Evolutionary conservation across 1,140 invertebrate genomes (phyloP), one percentile per base, ranked within the genome.

Genomic region (Odontomachus brunneus): DNA sequence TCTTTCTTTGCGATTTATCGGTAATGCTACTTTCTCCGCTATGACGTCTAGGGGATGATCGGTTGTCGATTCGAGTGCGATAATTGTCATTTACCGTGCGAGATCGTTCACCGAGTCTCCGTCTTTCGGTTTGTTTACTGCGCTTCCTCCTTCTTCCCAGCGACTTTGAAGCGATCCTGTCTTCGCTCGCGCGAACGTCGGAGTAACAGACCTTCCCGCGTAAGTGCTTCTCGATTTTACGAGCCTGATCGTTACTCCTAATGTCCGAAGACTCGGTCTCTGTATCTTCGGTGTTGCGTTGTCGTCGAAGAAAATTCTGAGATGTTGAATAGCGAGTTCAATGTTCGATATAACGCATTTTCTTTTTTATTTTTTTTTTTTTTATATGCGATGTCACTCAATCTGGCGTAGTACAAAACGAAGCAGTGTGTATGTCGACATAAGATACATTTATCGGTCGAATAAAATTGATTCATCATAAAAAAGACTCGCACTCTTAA

Each of bases 111-210:
- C 14, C 24, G 7, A 57, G 11, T 12, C 15, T 80, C 33, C 51
- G 75, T 29, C 51, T 69, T 19, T 80, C 75, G 7, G 17, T 67
- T 14, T 22, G 75, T 80, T 80, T 82, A 63, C 44, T 82, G 15
- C 44, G 78, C 44, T 82, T 82, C 22, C 38, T 74, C 9, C 55
- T 59, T 22, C 22, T 24, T 5, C 17, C 29, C 1, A 74, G 26
- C 38, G 69, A 82, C 19, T 53, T 44, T 14, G 48, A 26, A 2
- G 75, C 4, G 24, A 33, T 22, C 48, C 14, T 80, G 19, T 80
- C 51, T 9, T 80, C 51, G 9, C 17, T 71, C 7, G 22, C 22
- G n/a, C 15, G 75, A 69, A 59, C 14, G 9, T 71, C 51, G n/a
- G 24, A 57, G 17, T 59, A 17, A 57, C 65, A n/a, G 2, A 49